Base-by-base conservation (phyloP, 1,140 invertebrate species). In the Brachionus rubens region DNA sequence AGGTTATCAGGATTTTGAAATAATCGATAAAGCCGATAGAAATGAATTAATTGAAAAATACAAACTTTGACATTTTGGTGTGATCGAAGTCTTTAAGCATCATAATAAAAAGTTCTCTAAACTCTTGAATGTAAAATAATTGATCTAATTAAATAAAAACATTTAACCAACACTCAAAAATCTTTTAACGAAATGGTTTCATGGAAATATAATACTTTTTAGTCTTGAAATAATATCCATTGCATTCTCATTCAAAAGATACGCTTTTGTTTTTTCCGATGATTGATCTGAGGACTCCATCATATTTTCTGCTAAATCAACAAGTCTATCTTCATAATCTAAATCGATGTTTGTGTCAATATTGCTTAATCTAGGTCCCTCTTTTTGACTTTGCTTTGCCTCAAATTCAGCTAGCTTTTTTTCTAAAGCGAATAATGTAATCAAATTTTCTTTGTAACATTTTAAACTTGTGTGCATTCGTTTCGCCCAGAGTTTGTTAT, bases 81-180 rank as follows among this genome's bases (percentile, higher is more conserved):
- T 48, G 46, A 40, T 72, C 68, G 24, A 72, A 72, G 21, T 72
- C 68, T 19, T 41, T 48, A 9, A 72, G 68, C 68, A 72, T 48
- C 7, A 28, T 48, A 7, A 72, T 72, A 54, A 72, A 72, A 9
- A 72, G 30, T 14, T 72, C 68, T n/a, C 68, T 21, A 72, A 72
- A 72, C 19, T 72, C 68, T 72, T 72, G 68, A 33, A 72, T 72
- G 47, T 52, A 72, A 54, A 72, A 72, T 16, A 72, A 16, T 48
- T 72, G 68, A 54, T 72, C 59, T 65, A 43, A n/a, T 7, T 36
- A 41, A 19, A 62, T 40, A 43, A 43, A 43, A 10, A 7, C 14
- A 3, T 46, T 46, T 14, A 46, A 46, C 5, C 3, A 3, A 46
- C 2, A 7, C 3, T 46, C 5, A 46, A 46, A 46, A 3, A 46